Percentiles rank a stretch among this genome's conserved stretches.
Evolutionary conservation across 2,113 vertebrate genomes (phyloP).

Genomic region (Malurus elegans): DNA sequence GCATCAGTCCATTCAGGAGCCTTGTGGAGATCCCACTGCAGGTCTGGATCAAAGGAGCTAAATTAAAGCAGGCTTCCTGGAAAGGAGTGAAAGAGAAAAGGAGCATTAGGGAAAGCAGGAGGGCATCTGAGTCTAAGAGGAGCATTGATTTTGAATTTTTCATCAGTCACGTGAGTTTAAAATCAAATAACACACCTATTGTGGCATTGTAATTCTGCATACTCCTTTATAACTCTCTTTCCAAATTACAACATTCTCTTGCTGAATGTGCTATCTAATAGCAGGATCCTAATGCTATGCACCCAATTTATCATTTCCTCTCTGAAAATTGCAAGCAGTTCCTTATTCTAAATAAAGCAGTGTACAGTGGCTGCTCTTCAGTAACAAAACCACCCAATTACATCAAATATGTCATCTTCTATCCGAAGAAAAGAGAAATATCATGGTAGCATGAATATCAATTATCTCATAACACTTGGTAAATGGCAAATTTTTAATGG

Average conservation of each 20-base stretch:
- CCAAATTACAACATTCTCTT: background rate
- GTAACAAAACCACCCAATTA: background rate
- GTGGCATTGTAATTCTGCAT: background rate
- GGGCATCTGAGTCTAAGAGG: background rate
- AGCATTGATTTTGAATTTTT: conserved; percentile 46
- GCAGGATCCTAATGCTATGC: background rate
- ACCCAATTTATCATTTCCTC: background rate
- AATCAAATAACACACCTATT: background rate
- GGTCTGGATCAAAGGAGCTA: conserved; percentile 20
- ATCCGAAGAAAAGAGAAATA: background rate
- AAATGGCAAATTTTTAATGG: conserved; percentile 46
- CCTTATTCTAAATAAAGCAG: background rate
- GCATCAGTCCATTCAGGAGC: conserved; percentile 7
- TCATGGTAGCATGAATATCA: background rate
- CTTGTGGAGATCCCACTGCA: background rate
- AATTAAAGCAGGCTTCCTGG: conserved; percentile 46
- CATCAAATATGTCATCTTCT: background rate
- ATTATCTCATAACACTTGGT: conserved; percentile 9
- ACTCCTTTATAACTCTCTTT: background rate
- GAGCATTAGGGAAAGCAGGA: conserved; percentile 13
- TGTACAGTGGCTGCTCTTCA: background rate
- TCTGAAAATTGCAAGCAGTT: background rate
- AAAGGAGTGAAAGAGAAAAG: background rate
- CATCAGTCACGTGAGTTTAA: conserved; percentile 8
- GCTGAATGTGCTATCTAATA: background rate